Evolutionary conservation across 2,888 invertebrate species (phyloP).

Genomic region (Tachina grossa): DNA sequence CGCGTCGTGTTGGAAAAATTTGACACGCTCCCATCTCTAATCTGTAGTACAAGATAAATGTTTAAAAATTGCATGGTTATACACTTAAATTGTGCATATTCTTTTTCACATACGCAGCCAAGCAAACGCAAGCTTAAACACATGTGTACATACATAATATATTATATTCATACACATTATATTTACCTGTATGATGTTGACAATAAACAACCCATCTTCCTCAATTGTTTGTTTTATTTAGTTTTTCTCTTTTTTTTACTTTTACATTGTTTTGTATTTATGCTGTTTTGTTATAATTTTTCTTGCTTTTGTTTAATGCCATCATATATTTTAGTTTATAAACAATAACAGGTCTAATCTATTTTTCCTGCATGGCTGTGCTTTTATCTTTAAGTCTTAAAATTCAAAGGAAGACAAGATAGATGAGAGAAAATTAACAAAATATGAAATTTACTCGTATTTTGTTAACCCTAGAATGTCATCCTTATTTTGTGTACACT

Average conservation of each 20-base stretch:
- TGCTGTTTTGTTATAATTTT: background rate
- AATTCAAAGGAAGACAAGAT: background rate
- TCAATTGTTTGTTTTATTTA: constrained; percentile 16
- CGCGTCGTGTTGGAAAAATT: no score
- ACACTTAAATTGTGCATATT: background rate
- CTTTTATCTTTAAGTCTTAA: constrained; percentile 39
- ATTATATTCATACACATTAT: background rate
- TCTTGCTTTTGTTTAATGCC: constrained; percentile 38
- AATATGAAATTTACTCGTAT: no score
- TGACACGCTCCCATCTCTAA: no score
- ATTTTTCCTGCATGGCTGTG: constrained; percentile 1
- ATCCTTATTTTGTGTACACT: no score
- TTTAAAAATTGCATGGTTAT: constrained; percentile 7
- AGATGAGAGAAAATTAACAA: background rate
- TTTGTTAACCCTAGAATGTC: no score
- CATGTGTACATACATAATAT: no score
- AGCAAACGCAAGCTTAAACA: background rate
- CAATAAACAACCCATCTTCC: constrained; percentile 16
- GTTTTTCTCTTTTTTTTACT: constrained; percentile 7
- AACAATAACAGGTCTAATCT: constrained; percentile 52
- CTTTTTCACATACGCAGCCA: background rate
- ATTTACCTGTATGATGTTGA: constrained; percentile 25
- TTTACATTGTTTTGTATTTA: background rate
- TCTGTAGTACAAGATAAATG: background rate
- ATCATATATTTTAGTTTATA: constrained; percentile 46